Percentiles rank a stretch among this genome's conserved stretches.
These are phyloP conservation scores for Lordiphosa collinella DNA, from an alignment of 1,140 invertebrate genomes.

Conservation along the genomic window DNA sequence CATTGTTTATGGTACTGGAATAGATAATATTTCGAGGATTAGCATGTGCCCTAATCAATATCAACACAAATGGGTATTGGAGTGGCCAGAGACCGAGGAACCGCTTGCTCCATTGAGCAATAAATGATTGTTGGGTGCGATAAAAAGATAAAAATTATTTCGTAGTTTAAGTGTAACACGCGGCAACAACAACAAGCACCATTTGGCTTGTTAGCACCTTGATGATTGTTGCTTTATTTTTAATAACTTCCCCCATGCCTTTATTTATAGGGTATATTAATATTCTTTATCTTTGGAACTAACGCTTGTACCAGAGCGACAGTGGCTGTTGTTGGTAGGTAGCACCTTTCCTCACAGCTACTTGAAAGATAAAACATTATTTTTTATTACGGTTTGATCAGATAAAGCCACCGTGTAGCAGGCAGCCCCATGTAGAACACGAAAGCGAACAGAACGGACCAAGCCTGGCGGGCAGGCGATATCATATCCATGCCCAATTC, in stretches of 20 bases:
- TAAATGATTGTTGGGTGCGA: slow-evolving; percentile 77
- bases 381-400: slow-evolving; percentile 79
- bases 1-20: slow-evolving; percentile 43
- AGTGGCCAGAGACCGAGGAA: slow-evolving; percentile 41
- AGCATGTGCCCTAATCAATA: slow-evolving; percentile 63
- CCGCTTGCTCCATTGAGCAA: slow-evolving; percentile 61
- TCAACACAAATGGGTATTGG: slow-evolving; percentile 44
- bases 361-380: slow-evolving; percentile 79
- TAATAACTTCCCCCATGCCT: slow-evolving; percentile 66
- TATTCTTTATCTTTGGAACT: slow-evolving; percentile 79
- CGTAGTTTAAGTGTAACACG: slow-evolving; percentile 63
- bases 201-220: slow-evolving; percentile 72
- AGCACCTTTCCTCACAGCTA: slow-evolving; percentile 77
- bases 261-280: slow-evolving; percentile 79
- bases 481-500: slow-evolving; percentile 70
- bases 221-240: slow-evolving; percentile 57
- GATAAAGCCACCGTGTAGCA: slow-evolving; percentile 78
- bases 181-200: slow-evolving; percentile 34
- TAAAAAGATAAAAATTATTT: slow-evolving; percentile 78
- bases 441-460: slow-evolving; percentile 20
- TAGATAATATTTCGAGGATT: slow-evolving; percentile 70
- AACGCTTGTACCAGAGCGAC: slow-evolving; percentile 36
- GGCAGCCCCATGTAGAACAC: slow-evolving; percentile 57
- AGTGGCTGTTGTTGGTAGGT: slow-evolving; percentile 48
- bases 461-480: slow-evolving; percentile 37